Evolutionary conservation across 2,888 invertebrate species (phyloP).

Genomic region (Geotrupes spiniger): DNA sequence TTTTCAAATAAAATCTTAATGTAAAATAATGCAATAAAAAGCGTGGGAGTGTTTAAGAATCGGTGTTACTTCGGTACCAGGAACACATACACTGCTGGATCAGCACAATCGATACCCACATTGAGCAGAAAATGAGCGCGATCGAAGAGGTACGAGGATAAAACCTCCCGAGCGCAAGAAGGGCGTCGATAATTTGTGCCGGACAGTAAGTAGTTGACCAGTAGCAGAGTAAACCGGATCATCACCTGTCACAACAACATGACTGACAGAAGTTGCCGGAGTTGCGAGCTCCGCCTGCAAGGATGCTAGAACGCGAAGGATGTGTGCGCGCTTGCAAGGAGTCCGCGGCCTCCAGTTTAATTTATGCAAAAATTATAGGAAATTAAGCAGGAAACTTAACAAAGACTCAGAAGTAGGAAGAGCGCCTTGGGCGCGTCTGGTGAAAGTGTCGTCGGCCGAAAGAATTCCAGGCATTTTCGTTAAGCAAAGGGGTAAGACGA

Average conservation of each 20-base stretch:
- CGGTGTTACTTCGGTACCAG: conserved; percentile 7
- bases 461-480: conserved; percentile 38
- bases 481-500: conserved; percentile 49
- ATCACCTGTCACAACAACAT: conserved; percentile 30
- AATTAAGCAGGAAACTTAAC: conserved; percentile 43
- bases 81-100: conserved; percentile 12
- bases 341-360: conserved; percentile 23
- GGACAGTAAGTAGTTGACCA: conserved; percentile 11
- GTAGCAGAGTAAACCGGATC: conserved; percentile 15
- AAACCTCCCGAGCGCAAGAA: background rate
- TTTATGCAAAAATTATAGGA: conserved; percentile 49
- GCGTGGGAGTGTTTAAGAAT: no score
- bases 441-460: conserved; percentile 20
- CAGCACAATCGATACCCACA: conserved; percentile 8
- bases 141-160: conserved; percentile 10
- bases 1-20: no score
- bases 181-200: background rate
- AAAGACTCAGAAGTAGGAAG: conserved; percentile 39
- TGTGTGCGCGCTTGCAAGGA: conserved; percentile 3
- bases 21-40: no score
- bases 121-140: conserved; percentile 13
- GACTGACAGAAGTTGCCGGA: conserved; percentile 46
- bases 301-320: conserved; percentile 30
- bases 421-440: conserved; percentile 17
- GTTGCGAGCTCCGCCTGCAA: conserved; percentile 30